A percentile compares a stretch with the other conserved stretches of the same genome.
phyloP scores from a whole-genome alignment of 1,140 invertebrate species.

The Sycophaga agraensis region DNA sequence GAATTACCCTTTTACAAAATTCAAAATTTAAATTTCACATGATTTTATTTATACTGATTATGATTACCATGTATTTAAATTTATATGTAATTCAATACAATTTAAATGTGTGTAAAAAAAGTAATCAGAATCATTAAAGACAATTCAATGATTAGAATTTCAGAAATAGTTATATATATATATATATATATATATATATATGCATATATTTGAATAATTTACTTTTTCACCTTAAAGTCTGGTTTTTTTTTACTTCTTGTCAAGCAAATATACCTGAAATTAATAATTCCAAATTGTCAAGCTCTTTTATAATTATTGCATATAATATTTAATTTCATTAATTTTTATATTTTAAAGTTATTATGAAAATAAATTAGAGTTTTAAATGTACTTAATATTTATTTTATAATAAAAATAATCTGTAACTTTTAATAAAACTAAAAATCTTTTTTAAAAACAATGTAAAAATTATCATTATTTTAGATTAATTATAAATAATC shows the following conservation, averaged over 20 bases:
- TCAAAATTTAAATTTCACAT: too few species aligned
- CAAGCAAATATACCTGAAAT: constrained; percentile 44
- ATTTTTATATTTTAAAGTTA: neutral
- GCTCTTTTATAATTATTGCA: neutral
- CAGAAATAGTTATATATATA: too few species aligned
- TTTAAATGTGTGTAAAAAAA: constrained; percentile 3
- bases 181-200: too few species aligned
- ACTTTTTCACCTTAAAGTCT: constrained; percentile 38
- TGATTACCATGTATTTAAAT: too few species aligned
- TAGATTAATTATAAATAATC: too few species aligned
- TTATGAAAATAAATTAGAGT: neutral
- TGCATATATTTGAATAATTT: constrained; percentile 28
- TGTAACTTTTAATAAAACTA: neutral
- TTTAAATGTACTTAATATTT: too few species aligned
- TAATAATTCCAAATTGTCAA: constrained; percentile 30
- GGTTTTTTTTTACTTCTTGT: constrained; percentile 39
- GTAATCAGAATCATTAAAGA: constrained; percentile 6
- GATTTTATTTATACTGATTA: too few species aligned
- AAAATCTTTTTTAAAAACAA: too few species aligned
- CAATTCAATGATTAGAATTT: too few species aligned
- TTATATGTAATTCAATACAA: too few species aligned
- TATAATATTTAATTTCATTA: constrained; percentile 18
- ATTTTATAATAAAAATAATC: neutral
- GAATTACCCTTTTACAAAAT: too few species aligned
- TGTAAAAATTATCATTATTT: too few species aligned